Evolutionary conservation across 2,113 vertebrate species (phyloP), one percentile per base, ranked within the genome.

Genomic region (Tretioscincus oriximinensis): DNA sequence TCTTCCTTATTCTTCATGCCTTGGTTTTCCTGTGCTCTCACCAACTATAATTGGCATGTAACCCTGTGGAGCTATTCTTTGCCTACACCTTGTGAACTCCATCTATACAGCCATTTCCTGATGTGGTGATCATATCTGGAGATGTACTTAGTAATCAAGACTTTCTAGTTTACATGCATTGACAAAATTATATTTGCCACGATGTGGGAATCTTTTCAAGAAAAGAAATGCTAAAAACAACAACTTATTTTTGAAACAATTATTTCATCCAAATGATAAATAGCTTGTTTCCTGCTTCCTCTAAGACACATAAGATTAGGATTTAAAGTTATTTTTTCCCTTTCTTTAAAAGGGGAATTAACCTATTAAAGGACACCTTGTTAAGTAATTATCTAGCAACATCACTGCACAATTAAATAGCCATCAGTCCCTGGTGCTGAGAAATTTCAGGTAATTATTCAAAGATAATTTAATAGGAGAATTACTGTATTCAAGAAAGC

Each of bases 401-500:
- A 94, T 94, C 93, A 90, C 92, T 89, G 95, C 92, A 94, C 94
- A 96, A 96, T 96, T 96, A 96, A 96, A 95, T 96, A 96, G 95
- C 95, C 95, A 96, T 96, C 95, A 96, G 95, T 94, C 94, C 95
- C 93, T 89, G 95, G 94, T 95, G 95, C 95, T 95, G 95, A 96
- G 94, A 96, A 96, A 96, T 96, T 96, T 95, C 95, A 96, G 95
- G 95, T 96, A 96, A 96, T 96, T 96, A 96, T 96, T 96, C 94
- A 95, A 96, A 96, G 95, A 96, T 96, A 96, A 96, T 96, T 96
- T 96, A 96, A 96, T 96, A 96, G 95, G 94, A 95, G 95, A 96
- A 96, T 96, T 96, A 96, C 95, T 94, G 95, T 96, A 96, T 96
- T 96, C 95, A 96, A 94, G 95, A 94, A 96, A 96, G 95, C 94